phyloP scores from a whole-genome alignment of 2,113 vertebrate genomes.

The Eulacestoma nigropectus region DNA sequence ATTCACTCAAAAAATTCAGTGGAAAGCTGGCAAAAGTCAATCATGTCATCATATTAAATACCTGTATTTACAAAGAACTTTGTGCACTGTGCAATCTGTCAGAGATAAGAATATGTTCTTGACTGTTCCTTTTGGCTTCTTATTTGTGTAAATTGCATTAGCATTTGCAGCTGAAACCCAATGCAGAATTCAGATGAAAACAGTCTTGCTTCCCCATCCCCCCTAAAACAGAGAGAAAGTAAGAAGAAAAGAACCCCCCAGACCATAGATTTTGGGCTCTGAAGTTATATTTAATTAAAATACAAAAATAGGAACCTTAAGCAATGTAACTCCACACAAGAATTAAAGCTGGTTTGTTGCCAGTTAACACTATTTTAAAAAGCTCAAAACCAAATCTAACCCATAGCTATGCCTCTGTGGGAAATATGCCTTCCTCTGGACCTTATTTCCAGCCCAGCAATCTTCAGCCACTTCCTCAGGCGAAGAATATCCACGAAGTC shows the following conservation, averaged over 20 bases:
- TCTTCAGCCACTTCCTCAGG: neutral
- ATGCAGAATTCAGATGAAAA: neutral
- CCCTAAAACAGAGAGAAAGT: neutral
- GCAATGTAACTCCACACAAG: neutral
- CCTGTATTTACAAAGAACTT: neutral
- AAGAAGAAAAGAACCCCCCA: neutral
- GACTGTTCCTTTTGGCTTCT: neutral
- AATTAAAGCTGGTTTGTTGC: neutral
- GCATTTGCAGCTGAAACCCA: neutral
- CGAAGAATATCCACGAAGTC: neutral
- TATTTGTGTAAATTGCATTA: neutral
- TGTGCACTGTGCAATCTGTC: neutral
- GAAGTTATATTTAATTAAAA: neutral
- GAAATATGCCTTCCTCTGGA: neutral
- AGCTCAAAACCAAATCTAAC: neutral
- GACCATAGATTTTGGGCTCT: neutral
- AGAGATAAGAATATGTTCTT: neutral
- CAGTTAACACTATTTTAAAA: neutral
- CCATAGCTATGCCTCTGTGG: neutral
- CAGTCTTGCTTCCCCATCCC: neutral
- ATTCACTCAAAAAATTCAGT: neutral
- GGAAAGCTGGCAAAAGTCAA: neutral
- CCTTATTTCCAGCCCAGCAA: neutral
- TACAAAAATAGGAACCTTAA: neutral
- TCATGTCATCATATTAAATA: neutral